These are phyloP conservation scores for Danio aesculapii DNA, from an alignment of 2,797 vertebrate genomes.

Conservation along the genomic window DNA sequence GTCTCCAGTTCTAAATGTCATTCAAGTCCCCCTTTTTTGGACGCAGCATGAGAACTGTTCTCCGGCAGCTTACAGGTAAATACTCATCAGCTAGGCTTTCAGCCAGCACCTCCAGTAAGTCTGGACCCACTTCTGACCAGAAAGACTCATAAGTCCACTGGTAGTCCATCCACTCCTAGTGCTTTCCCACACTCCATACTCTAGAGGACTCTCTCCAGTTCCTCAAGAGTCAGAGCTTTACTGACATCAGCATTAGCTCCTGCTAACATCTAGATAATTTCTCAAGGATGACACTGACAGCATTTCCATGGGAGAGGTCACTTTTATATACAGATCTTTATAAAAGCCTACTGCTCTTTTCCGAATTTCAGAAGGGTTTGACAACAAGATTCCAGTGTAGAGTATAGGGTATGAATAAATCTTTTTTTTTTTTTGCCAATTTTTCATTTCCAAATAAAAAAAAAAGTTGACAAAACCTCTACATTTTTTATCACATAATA, in stretches of 20 bases:
- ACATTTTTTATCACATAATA: neutral
- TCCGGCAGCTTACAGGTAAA: no score
- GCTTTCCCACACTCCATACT: neutral
- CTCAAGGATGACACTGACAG: neutral
- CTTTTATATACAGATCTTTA: no score
- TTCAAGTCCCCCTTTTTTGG: no score
- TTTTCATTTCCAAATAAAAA: no score
- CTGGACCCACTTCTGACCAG: neutral
- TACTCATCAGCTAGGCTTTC: neutral
- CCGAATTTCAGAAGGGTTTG: no score
- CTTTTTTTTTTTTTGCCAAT: no score
- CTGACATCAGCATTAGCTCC: neutral
- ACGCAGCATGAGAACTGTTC: no score
- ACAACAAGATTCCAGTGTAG: no score
- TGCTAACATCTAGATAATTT: neutral
- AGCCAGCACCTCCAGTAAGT: neutral
- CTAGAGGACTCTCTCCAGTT: neutral
- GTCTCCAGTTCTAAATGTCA: no score
- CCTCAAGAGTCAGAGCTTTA: neutral
- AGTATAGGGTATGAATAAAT: no score
- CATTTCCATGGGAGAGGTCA: no score
- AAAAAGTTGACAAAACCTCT: neutral
- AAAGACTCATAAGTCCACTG: neutral
- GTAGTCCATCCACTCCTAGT: neutral
- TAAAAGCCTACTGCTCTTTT: no score